Conservation (phyloP, 2,888 invertebrate species). For the Tetragonula carbonaria region DNA sequence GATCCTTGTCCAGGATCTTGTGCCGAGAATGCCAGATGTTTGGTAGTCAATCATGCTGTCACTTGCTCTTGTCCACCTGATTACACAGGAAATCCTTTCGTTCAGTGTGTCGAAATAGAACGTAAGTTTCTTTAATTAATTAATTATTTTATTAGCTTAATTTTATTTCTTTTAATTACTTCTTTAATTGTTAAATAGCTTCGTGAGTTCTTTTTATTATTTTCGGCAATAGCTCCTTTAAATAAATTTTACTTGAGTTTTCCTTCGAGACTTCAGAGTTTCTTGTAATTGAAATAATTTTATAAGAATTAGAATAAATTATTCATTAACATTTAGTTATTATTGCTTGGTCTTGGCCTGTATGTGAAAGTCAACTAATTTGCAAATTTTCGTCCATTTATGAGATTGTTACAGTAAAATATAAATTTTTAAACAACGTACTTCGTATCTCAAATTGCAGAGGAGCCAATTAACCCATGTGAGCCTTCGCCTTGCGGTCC, state of each 20-base stretch:
- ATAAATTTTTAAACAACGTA: neutral
- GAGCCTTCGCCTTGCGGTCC: conserved; percentile 95
- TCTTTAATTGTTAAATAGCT: too few species aligned
- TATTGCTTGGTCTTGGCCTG: too few species aligned
- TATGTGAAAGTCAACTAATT: too few species aligned
- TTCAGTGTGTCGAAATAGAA: conserved; percentile 89
- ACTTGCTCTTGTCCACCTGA: conserved; percentile 91
- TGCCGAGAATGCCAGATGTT: conserved; percentile 91
- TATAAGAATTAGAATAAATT: too few species aligned
- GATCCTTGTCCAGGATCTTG: conserved; percentile 94
- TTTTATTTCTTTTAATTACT: neutral
- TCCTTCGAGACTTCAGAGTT: too few species aligned
- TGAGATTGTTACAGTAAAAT: too few species aligned
- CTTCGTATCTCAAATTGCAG: conserved; percentile 78
- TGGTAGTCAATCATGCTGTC: conserved; percentile 91
- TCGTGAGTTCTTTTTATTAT: too few species aligned
- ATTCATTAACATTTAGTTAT: too few species aligned
- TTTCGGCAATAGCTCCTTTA: too few species aligned
- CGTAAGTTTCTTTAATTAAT: conserved; percentile 79
- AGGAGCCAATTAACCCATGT: conserved; percentile 89
- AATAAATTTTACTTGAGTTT: too few species aligned
- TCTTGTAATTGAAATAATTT: too few species aligned
- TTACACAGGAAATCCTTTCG: conserved; percentile 93
- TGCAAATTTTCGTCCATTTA: too few species aligned
- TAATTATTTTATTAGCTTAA: neutral